Conservation (phyloP, 2,113 vertebrate species). For the Nematolebias whitei region DNA sequence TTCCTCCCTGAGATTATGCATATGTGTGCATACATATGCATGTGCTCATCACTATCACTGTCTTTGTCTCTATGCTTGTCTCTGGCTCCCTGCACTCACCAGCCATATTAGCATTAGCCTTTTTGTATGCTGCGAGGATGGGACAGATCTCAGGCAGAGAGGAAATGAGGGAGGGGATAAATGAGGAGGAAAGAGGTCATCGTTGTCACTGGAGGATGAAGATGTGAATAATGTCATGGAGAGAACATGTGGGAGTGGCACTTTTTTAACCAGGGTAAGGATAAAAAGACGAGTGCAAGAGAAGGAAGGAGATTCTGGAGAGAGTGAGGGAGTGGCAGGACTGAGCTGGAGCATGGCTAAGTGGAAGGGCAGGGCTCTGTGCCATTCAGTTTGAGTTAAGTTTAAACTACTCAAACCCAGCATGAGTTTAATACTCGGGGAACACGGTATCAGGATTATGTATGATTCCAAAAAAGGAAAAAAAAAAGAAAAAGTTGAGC, state of each 20-base stretch:
- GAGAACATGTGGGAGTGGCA: slow-evolving; percentile 55
- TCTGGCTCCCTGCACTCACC: slow-evolving; percentile 45
- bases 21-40: slow-evolving; percentile 77
- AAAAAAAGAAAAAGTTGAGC: neutral
- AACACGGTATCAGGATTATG: neutral
- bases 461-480: neutral
- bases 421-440: slow-evolving; percentile 9
- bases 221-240: slow-evolving; percentile 59
- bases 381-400: slow-evolving; percentile 55
- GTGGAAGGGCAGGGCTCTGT: slow-evolving; percentile 50
- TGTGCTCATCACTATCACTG: slow-evolving; percentile 57
- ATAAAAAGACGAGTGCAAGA: slow-evolving; percentile 44
- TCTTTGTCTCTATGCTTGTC: slow-evolving; percentile 62
- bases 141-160: slow-evolving; percentile 49
- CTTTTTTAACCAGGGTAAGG: slow-evolving; percentile 27
- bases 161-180: slow-evolving; percentile 63
- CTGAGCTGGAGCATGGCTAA: slow-evolving; percentile 61
- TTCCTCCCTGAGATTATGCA: slow-evolving; percentile 70
- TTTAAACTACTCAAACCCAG: slow-evolving; percentile 52
- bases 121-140: slow-evolving; percentile 32
- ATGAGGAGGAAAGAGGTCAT: slow-evolving; percentile 68
- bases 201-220: slow-evolving; percentile 59
- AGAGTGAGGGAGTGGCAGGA: slow-evolving; percentile 52
- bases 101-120: slow-evolving; percentile 62
- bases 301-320: slow-evolving; percentile 29